Percentiles rank a stretch among this genome's conserved stretches.
Evolutionary conservation across 2,888 invertebrate genomes (phyloP).

Genomic region (Epistrophe grossulariae): DNA sequence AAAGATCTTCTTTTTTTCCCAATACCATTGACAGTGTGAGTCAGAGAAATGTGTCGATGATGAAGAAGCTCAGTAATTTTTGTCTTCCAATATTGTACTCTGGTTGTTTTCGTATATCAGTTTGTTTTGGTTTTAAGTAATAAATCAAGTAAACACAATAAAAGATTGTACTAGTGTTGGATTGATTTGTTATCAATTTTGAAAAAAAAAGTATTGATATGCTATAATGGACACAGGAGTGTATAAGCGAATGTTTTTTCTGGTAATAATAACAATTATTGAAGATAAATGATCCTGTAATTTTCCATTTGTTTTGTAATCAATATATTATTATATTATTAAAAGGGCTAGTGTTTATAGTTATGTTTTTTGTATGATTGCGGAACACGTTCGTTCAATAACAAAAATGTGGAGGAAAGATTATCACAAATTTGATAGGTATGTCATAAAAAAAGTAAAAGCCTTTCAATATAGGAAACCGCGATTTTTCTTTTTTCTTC

Average conservation of each 20-base stretch:
- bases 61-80: neutral
- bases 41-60: neutral
- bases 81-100: neutral
- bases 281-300: neutral
- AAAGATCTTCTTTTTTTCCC: neutral
- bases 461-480: no score
- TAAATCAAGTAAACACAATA: slow-evolving; percentile 2
- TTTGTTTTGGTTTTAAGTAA: slow-evolving; percentile 5
- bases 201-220: neutral
- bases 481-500: no score
- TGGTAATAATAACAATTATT: slow-evolving; percentile 1
- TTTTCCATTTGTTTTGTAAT: slow-evolving; percentile 3
- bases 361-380: no score
- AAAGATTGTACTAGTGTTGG: neutral
- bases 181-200: slow-evolving; percentile 7
- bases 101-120: slow-evolving; percentile 7
- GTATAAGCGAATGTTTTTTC: neutral
- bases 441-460: no score
- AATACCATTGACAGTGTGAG: neutral
- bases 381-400: no score
- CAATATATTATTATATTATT: neutral
- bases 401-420: no score
- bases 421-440: no score
- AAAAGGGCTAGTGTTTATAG: neutral
- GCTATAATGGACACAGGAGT: neutral